Percentiles rank a stretch among this genome's conserved stretches.
These are phyloP conservation scores for Cossypha niveicapilla DNA, from an alignment of 2,797 vertebrate species.

Conservation along the genomic window DNA sequence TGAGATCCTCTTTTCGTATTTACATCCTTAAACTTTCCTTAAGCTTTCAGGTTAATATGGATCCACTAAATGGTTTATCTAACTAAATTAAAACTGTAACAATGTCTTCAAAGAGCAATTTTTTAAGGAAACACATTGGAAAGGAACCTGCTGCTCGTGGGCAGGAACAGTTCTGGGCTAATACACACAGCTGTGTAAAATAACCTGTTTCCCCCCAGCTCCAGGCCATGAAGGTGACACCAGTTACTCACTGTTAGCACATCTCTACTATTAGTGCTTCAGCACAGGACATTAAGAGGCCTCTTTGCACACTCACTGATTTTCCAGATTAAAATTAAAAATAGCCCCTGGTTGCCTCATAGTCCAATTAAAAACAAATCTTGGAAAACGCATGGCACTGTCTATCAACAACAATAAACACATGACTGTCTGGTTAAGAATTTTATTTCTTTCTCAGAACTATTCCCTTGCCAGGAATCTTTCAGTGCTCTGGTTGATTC, in stretches of 20 bases:
- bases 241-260: not conserved
- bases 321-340: slow-evolving; percentile 30
- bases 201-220: not conserved
- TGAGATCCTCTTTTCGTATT: not conserved
- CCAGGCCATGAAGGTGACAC: not conserved
- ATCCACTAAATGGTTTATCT: not conserved
- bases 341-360: not conserved
- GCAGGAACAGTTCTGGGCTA: not conserved
- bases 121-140: not conserved
- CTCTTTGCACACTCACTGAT: not conserved
- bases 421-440: not conserved
- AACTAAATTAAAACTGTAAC: not conserved
- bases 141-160: not conserved
- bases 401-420: not conserved
- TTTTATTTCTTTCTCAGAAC: not conserved
- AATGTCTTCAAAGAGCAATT: not conserved
- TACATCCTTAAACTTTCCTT: not conserved
- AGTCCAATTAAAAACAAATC: not conserved
- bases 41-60: not conserved
- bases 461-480: not conserved
- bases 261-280: not conserved
- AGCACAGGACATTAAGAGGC: not conserved
- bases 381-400: not conserved
- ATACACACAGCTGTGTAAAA: not conserved
- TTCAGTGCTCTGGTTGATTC: not conserved